Evolutionary conservation across 2,797 vertebrate genomes (phyloP).

Genomic region (Phylloscopus collybita): DNA sequence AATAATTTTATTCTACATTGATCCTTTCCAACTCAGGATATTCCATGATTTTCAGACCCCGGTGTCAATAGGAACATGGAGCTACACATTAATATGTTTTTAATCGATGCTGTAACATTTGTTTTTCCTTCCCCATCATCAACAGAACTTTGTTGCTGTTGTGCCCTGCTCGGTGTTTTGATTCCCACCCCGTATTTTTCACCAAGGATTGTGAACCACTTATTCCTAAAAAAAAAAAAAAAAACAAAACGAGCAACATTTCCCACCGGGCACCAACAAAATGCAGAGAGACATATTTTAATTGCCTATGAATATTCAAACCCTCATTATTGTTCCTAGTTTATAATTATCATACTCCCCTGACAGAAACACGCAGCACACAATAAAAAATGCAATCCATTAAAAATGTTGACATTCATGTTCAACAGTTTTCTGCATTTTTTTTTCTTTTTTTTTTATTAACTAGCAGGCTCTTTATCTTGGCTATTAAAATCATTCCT

Average conservation of each 20-base stretch:
- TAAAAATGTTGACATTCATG: conserved; percentile 66
- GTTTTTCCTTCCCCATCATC: neutral
- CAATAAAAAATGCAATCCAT: conserved; percentile 72
- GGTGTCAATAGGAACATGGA: neutral
- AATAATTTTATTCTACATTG: neutral
- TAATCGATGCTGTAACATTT: neutral
- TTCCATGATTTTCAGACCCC: neutral
- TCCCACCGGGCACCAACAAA: conserved; percentile 67
- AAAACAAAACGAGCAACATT: conserved; percentile 52
- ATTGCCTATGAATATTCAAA: conserved; percentile 83
- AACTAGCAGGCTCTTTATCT: conserved; percentile 25
- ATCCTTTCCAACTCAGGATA: neutral
- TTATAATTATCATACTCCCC: conserved; percentile 76
- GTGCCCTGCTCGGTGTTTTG: neutral
- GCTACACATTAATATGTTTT: neutral
- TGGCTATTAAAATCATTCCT: conserved; percentile 4
- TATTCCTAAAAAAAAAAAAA: conserved; percentile 54
- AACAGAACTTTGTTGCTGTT: neutral
- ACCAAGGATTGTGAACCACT: conserved; percentile 57
- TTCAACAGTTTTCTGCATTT: conserved; percentile 48
- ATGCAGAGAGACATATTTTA: conserved; percentile 73
- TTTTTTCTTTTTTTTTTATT: neutral
- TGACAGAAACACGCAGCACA: conserved; percentile 67
- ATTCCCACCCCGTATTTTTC: conserved; percentile 28
- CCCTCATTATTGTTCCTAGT: conserved; percentile 74